Evolutionary conservation across 2,113 vertebrate species (phyloP).

Genomic region (Ctenodactylus gundi): DNA sequence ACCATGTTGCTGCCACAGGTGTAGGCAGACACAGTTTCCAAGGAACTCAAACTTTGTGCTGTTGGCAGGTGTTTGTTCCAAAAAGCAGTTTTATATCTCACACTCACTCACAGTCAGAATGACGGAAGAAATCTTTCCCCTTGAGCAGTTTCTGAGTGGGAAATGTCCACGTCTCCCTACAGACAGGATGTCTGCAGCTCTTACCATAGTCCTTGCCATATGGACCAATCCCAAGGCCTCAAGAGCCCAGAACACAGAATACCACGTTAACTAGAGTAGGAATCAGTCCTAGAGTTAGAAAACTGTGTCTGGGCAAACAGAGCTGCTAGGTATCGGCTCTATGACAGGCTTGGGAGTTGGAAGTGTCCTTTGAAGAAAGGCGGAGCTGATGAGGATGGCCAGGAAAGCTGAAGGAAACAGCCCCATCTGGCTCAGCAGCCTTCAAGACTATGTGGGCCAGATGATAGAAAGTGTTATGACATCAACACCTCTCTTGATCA

Average conservation of each 20-base stretch:
- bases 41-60: not conserved
- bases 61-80: not conserved
- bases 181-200: not conserved
- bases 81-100: not conserved
- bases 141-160: not conserved
- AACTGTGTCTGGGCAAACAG: not conserved
- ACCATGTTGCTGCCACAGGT: not conserved
- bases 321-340: no score
- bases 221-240: not conserved
- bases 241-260: no score
- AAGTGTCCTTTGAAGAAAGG: not conserved
- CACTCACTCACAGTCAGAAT: not conserved
- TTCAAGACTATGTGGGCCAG: rapidly evolving
- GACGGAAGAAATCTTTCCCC: not conserved
- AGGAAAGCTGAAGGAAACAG: rapidly evolving
- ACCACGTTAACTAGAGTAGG: no score
- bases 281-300: not conserved
- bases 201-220: not conserved
- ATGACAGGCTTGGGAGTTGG: not conserved
- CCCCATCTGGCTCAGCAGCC: rapidly evolving
- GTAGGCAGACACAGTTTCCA: not conserved
- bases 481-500: not conserved
- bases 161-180: not conserved
- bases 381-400: rapidly evolving
- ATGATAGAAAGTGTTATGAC: rapidly evolving